phyloP scores from a whole-genome alignment of 2,113 vertebrate species.

The Martes martes region DNA sequence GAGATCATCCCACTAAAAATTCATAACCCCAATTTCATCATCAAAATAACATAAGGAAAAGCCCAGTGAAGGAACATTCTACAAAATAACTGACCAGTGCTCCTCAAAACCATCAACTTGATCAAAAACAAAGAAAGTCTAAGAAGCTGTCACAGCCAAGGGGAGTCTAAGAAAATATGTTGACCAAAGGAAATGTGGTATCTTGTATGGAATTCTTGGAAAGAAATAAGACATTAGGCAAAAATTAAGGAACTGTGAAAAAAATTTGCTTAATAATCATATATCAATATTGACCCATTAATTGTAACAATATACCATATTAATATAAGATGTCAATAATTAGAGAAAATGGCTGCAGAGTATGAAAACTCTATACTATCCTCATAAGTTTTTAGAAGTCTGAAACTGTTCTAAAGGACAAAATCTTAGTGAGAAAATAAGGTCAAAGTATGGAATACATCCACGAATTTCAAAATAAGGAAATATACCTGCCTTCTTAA shows the following conservation, averaged over 20 bases:
- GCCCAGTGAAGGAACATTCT: not conserved
- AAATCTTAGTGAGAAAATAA: not conserved
- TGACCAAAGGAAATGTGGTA: not conserved
- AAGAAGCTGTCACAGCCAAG: not conserved
- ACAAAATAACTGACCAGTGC: not conserved
- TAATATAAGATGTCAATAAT: conserved; percentile 16
- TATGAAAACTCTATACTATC: not conserved
- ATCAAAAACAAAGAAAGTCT: not conserved
- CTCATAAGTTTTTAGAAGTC: not conserved
- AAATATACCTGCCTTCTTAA: not conserved
- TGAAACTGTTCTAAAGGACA: not conserved
- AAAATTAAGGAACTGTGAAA: not conserved
- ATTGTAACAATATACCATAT: not conserved
- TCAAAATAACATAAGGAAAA: not conserved
- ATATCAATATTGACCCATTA: not conserved
- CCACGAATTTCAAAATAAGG: not conserved
- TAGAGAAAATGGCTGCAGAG: not conserved
- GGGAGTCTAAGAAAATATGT: not conserved
- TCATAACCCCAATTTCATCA: not conserved
- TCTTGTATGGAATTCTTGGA: not conserved
- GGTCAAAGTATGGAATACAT: not conserved
- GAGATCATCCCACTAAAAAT: not conserved
- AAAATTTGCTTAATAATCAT: not conserved
- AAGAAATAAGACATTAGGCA: not conserved
- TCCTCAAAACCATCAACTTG: not conserved